A percentile compares a stretch with the other conserved stretches of the same genome.
phyloP scores from a whole-genome alignment of 2,797 vertebrate genomes.

The Siniperca undulata region DNA sequence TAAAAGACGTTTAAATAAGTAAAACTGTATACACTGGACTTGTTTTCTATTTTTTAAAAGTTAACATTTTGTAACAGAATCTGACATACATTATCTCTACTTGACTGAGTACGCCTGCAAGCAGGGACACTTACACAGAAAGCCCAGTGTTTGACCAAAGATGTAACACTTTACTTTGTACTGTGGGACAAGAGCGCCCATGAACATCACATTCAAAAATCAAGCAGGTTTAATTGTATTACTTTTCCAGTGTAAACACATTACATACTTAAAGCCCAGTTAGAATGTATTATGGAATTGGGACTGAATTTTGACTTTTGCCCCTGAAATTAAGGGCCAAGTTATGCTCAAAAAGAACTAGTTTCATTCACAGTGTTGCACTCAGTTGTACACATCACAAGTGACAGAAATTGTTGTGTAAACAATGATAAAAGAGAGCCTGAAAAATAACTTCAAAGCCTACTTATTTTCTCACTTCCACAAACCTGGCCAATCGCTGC shows the following conservation, averaged over 20 bases:
- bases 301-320: neutral
- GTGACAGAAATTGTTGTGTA: neutral
- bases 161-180: neutral
- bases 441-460: neutral
- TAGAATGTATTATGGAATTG: neutral
- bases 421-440: neutral
- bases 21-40: neutral
- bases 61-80: neutral
- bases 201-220: neutral
- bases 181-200: neutral
- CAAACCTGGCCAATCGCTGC: neutral
- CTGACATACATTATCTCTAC: neutral
- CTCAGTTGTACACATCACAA: neutral
- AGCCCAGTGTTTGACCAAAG: neutral
- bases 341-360: neutral
- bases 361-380: neutral
- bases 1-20: neutral
- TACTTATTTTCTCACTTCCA: neutral
- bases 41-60: neutral
- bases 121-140: neutral
- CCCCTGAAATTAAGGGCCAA: neutral
- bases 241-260: neutral
- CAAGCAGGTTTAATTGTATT: neutral
- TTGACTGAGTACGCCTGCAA: slow-evolving; percentile 2
- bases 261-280: neutral